These are phyloP conservation scores for Drosophila quinaria DNA, from an alignment of 2,888 invertebrate genomes.

Conservation along the genomic window DNA sequence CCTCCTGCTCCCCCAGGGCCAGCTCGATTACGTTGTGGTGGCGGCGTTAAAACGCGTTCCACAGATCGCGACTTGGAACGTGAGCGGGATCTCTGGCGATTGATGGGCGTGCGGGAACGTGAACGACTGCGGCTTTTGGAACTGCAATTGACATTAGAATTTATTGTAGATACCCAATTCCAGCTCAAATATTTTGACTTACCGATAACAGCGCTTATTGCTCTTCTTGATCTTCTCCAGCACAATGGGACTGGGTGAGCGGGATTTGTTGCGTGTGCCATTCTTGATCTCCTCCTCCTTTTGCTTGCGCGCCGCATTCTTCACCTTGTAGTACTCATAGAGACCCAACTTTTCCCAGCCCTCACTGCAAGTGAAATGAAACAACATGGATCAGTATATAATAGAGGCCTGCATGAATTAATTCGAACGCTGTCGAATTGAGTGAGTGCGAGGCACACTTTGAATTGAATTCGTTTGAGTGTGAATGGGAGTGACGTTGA, in stretches of 20 bases:
- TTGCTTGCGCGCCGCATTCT: slow-evolving; percentile 94
- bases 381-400: neutral
- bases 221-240: slow-evolving; percentile 87
- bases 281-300: slow-evolving; percentile 93
- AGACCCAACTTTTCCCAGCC: slow-evolving; percentile 99
- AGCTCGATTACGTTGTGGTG: slow-evolving; percentile 51
- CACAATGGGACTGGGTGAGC: slow-evolving; percentile 93
- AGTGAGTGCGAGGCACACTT: no score
- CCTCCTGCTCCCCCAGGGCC: neutral
- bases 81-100: slow-evolving; percentile 76
- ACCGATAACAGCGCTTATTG: slow-evolving; percentile 89
- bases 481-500: no score
- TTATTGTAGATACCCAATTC: neutral
- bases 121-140: slow-evolving; percentile 87
- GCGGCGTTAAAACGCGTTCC: slow-evolving; percentile 62
- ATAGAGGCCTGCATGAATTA: no score
- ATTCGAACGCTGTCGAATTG: no score
- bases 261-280: slow-evolving; percentile 90
- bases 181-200: neutral
- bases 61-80: slow-evolving; percentile 86
- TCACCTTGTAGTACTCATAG: slow-evolving; percentile 99
- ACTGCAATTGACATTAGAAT: slow-evolving; percentile 70
- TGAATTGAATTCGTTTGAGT: no score
- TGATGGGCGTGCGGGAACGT: slow-evolving; percentile 86
- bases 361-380: slow-evolving; percentile 88